Conservation (phyloP, 2,888 invertebrate species). For the Drosophila diplacantha region DNA sequence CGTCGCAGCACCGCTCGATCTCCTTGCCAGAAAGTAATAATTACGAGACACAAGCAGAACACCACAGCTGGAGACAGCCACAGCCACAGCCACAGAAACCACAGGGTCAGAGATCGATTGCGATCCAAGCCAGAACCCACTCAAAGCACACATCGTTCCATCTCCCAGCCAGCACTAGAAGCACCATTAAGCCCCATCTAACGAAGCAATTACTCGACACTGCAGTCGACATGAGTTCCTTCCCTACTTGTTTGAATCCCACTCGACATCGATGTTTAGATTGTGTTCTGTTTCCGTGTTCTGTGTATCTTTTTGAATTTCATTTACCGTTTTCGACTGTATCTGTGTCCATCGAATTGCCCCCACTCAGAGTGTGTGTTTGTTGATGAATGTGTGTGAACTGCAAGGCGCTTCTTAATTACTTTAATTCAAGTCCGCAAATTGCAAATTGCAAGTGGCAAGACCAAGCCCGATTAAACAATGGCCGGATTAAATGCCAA, state of each 20-base stretch:
- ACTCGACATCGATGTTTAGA: slow-evolving; percentile 55
- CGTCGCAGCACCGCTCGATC: slow-evolving; percentile 89
- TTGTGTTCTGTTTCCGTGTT: slow-evolving; percentile 42
- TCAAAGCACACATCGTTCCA: slow-evolving; percentile 37
- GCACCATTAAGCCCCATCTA: slow-evolving; percentile 11
- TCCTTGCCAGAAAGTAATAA: slow-evolving; percentile 92
- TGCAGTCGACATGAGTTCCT: slow-evolving; percentile 46
- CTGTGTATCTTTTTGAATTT: slow-evolving; percentile 23
- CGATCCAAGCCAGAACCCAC: neutral
- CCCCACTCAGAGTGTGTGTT: slow-evolving; percentile 6
- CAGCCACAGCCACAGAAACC: slow-evolving; percentile 18
- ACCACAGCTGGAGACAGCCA: slow-evolving; percentile 34
- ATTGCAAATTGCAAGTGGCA: slow-evolving; percentile 15
- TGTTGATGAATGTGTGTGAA: neutral
- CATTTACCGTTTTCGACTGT: slow-evolving; percentile 5
- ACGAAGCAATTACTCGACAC: neutral
- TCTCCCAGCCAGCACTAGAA: slow-evolving; percentile 41
- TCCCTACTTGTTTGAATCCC: slow-evolving; percentile 63
- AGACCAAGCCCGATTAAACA: slow-evolving; percentile 21
- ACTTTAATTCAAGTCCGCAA: slow-evolving; percentile 21
- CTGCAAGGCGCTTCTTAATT: slow-evolving; percentile 19
- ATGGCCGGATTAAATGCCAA: slow-evolving; percentile 58
- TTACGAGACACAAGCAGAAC: slow-evolving; percentile 57
- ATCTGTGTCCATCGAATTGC: slow-evolving; percentile 10
- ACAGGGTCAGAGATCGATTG: slow-evolving; percentile 18